Conservation (phyloP, 2,888 invertebrate species). For the Lamellibrachia columna region DNA sequence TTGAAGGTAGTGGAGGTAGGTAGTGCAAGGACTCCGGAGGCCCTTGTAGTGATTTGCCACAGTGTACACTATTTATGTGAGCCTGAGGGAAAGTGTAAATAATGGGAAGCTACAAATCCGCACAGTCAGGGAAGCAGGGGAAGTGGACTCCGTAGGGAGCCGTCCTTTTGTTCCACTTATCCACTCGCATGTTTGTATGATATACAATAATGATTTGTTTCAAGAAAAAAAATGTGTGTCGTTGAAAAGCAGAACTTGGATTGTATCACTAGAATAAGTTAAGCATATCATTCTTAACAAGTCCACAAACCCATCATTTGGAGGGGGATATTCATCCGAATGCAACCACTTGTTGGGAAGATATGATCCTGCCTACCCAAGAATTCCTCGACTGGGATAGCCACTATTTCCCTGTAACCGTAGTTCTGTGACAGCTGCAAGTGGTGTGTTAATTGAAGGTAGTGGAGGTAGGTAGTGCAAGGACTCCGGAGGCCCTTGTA, state of each 20-base stretch:
- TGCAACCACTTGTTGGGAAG: slow-evolving; percentile 12
- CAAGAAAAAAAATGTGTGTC: too few relatives aligned
- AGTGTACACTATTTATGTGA: not conserved
- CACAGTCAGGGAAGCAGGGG: not conserved
- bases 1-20: not conserved
- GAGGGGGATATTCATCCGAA: not conserved
- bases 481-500: not conserved
- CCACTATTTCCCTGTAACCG: not conserved
- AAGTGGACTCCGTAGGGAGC: not conserved
- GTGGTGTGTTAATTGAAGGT: not conserved
- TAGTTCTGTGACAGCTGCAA: not conserved
- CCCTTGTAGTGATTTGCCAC: not conserved
- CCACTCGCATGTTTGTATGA: not conserved
- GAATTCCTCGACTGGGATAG: not conserved
- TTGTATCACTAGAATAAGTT: not conserved
- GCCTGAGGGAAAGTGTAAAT: not conserved
- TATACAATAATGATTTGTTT: too few relatives aligned
- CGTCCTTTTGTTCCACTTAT: not conserved
- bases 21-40: not conserved
- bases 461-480: not conserved
- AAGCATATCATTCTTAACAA: not conserved
- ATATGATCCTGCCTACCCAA: not conserved
- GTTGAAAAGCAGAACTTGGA: not conserved
- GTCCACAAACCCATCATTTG: not conserved
- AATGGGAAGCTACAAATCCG: not conserved